These are phyloP conservation scores for Orius insidiosus DNA, from an alignment of 1,140 invertebrate genomes.

Conservation along the genomic window DNA sequence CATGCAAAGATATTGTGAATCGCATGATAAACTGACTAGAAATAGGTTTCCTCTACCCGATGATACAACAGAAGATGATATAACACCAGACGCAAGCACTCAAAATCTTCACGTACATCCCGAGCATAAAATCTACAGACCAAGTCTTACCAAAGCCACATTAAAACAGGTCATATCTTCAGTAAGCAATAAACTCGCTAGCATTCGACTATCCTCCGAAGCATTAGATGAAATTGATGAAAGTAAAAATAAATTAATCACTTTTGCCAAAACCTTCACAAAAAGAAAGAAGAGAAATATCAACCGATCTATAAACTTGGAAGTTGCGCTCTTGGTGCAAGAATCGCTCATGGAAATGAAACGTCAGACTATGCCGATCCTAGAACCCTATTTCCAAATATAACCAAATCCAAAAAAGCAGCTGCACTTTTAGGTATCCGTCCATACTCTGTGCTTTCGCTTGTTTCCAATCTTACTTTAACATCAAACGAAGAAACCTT, in stretches of 20 bases:
- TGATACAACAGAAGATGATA: constrained; percentile 31
- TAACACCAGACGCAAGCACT: constrained; percentile 29
- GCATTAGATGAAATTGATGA: constrained; percentile 28
- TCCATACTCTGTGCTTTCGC: constrained; percentile 21
- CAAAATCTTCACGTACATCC: constrained; percentile 42
- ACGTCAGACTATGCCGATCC: constrained; percentile 67
- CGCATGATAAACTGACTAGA: constrained; percentile 28
- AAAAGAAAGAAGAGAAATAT: constrained; percentile 24
- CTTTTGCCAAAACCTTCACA: constrained; percentile 19
- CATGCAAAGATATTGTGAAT: constrained; percentile 34
- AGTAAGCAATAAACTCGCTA: constrained; percentile 25
- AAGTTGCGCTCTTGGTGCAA: constrained; percentile 61
- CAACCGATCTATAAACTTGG: constrained; percentile 47
- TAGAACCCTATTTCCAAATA: constrained; percentile 36
- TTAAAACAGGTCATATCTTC: constrained; percentile 28
- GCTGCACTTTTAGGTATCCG: constrained; percentile 21
- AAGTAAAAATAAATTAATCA: constrained; percentile 23
- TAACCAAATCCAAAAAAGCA: constrained; percentile 33
- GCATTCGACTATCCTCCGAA: constrained; percentile 27
- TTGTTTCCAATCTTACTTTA: constrained; percentile 40
- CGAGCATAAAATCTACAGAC: constrained; percentile 52
- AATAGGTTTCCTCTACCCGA: constrained; percentile 20
- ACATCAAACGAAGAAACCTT: constrained; percentile 31
- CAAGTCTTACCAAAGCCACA: constrained; percentile 25
- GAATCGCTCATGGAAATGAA: constrained; percentile 48